These are phyloP conservation scores for Smittia sp. DNA, from an alignment of 2,888 invertebrate genomes.

Conservation along the genomic window DNA sequence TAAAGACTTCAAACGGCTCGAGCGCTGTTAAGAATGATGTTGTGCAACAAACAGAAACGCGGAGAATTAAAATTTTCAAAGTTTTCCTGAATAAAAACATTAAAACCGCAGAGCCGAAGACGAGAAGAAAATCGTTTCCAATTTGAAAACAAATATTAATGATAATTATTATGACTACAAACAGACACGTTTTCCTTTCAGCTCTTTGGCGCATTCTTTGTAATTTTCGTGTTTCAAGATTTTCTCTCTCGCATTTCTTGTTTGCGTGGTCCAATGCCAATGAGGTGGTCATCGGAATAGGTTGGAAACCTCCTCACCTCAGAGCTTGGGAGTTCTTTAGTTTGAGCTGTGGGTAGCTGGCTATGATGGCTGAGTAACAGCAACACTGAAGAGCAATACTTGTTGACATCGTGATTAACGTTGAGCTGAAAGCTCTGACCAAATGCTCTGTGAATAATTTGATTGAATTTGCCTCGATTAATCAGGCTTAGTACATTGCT, in stretches of 20 bases:
- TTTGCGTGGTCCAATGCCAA: too few species aligned
- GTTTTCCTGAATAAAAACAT: neutral
- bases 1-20: neutral
- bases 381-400: too few species aligned
- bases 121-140: slow-evolving; percentile 21
- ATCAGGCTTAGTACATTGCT: too few species aligned
- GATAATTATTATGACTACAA: slow-evolving; percentile 39
- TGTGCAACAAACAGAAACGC: slow-evolving; percentile 9
- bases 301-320: too few species aligned
- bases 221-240: neutral
- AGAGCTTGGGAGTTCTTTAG: too few species aligned
- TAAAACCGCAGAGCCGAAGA: neutral
- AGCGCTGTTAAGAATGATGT: neutral
- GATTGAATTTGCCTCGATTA: too few species aligned
- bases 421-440: too few species aligned
- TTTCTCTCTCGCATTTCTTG: neutral
- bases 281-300: too few species aligned
- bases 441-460: too few species aligned
- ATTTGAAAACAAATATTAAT: slow-evolving; percentile 34
- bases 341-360: too few species aligned
- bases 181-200: slow-evolving; percentile 38
- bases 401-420: too few species aligned
- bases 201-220: slow-evolving; percentile 26
- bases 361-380: too few species aligned
- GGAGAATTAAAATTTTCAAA: neutral